Percentiles rank a stretch among this genome's conserved stretches.
phyloP scores from a whole-genome alignment of 2,113 vertebrate genomes.

The Phaetusa simplex region DNA sequence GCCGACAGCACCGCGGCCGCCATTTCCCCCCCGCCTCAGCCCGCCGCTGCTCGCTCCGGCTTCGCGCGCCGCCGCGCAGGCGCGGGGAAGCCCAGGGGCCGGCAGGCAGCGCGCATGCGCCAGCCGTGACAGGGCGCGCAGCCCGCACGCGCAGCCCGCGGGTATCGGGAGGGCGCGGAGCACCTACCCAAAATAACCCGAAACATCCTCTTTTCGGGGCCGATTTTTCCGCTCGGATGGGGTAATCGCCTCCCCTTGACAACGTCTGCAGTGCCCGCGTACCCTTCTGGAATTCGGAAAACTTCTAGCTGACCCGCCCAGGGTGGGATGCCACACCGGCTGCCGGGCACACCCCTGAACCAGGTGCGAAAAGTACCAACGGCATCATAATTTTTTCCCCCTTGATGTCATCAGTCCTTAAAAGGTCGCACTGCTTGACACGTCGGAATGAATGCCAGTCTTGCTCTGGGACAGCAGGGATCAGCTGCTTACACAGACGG shows the following conservation, averaged over 20 bases:
- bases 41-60: conserved; percentile 28
- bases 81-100: not conserved
- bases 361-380: fast-evolving
- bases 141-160: not conserved
- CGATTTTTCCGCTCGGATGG: fast-evolving
- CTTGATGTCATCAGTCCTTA: not conserved
- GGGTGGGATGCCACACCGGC: fast-evolving
- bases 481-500: not conserved
- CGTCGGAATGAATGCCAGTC: fast-evolving
- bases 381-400: no score
- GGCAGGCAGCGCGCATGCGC: not conserved
- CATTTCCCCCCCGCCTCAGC: conserved; percentile 81
- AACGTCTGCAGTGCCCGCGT: fast-evolving
- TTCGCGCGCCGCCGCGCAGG: conserved; percentile 37
- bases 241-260: fast-evolving
- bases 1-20: conserved; percentile 86
- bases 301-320: fast-evolving
- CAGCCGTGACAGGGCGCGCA: not conserved
- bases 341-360: not conserved
- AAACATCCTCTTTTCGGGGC: fast-evolving
- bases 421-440: not conserved
- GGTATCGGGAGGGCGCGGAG: fast-evolving
- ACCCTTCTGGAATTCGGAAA: no score
- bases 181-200: fast-evolving
- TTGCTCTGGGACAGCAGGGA: fast-evolving